A percentile compares a stretch with the other conserved stretches of the same genome.
Conservation (phyloP, 2,888 invertebrate species). For the Lumbricus terrestris region DNA sequence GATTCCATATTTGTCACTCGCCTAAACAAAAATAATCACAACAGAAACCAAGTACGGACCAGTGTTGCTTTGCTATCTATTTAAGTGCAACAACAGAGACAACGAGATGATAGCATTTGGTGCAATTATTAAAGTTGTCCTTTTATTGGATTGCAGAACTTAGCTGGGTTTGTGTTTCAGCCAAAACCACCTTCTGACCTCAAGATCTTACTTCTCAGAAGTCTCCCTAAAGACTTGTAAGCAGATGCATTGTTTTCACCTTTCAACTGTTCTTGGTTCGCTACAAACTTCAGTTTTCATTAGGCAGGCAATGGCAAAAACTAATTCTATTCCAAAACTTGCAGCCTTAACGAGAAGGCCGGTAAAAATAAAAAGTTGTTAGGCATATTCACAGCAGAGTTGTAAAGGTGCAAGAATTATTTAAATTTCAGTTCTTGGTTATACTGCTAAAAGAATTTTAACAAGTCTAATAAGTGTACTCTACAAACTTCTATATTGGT, state of each 20-base stretch:
- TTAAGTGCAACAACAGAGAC: neutral
- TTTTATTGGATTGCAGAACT: neutral
- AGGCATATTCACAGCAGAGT: neutral
- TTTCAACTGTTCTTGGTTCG: neutral
- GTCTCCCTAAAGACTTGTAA: neutral
- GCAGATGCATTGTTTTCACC: neutral
- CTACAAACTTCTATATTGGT: no score
- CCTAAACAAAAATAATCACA: conserved; percentile 63
- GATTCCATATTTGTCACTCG: conserved; percentile 90
- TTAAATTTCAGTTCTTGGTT: neutral
- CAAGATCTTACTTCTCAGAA: neutral
- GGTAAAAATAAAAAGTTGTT: no score
- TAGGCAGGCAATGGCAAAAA: neutral
- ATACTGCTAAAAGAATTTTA: neutral
- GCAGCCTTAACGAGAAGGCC: neutral
- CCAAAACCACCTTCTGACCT: neutral
- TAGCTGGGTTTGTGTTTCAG: neutral
- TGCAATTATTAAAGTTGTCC: neutral
- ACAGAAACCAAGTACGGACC: neutral
- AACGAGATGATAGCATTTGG: neutral
- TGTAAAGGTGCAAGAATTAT: no score
- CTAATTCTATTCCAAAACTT: neutral
- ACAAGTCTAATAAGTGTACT: neutral
- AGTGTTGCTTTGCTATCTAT: neutral
- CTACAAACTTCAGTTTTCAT: neutral